Evolutionary conservation across 2,797 vertebrate genomes (phyloP), one percentile per base, ranked within the genome.

Genomic region (Brachyrhaphis roseni): DNA sequence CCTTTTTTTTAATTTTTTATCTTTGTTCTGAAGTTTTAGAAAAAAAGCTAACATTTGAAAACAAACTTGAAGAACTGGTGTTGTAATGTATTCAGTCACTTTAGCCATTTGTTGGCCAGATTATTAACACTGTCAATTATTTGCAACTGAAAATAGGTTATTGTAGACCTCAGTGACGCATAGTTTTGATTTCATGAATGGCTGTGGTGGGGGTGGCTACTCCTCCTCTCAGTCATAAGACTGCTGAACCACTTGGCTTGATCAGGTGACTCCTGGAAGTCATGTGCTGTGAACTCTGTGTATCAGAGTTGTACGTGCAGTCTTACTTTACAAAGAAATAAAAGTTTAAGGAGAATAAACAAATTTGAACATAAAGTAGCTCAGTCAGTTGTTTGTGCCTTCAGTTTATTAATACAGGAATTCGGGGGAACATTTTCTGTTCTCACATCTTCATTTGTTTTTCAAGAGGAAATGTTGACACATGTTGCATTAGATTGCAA

Each of bases 221-320:
- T 93, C 81, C 82, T 86, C 80, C 84, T 87, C 36, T 87, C 84
- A 88, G 94, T 96, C 95, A 95, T 94, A 82, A 96, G 95, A 95
- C 93, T 1, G 16, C 66, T 76, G 84, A 89, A 92, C 78, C 92
- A 94, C 93, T 95, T 92, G 90, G 87, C 88, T 70, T 76, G 71
- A 81, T 96, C 95, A 95, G 91, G 91, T 96, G 95, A 96, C 92
- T 90, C 49, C 0, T 1, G 77, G 55, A n/a, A 85, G 88, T 95
- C 93, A 94, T 95, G 93, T 95, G 93, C 82, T 86, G 66, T 76
- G 8, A 87, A 85, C 82, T 88, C 81, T 84, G 81, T 77, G n/a
- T 16, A 77, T 55, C 78, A 80, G 45, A 46, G 57, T 72, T 68
- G 41, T 68, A 76, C 47, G 46, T 34, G 46, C 64, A 41, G 3